Percentiles rank a stretch among this genome's conserved stretches.
Evolutionary conservation across 2,113 vertebrate species (phyloP).

Genomic region (Campylomormyrus numenius): DNA sequence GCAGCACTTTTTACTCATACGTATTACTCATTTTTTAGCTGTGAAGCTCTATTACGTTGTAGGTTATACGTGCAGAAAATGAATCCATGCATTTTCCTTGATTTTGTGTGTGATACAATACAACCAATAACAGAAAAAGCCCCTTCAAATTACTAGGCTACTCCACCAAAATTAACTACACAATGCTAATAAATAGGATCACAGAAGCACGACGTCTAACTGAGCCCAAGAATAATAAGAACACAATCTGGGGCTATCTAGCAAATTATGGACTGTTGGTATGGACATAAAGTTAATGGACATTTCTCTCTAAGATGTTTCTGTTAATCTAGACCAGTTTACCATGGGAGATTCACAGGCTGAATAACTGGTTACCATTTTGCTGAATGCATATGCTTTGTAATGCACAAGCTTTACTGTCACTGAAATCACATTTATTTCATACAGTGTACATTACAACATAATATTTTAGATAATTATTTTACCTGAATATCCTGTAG

Average conservation of each 20-base stretch:
- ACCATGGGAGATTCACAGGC: not conserved
- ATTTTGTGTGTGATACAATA: not conserved
- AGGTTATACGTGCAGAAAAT: not conserved
- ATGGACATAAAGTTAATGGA: not conserved
- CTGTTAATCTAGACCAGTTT: not conserved
- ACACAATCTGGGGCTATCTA: not conserved
- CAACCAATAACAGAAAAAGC: not conserved
- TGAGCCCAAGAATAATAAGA: not conserved
- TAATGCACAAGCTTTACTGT: not conserved
- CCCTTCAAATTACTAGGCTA: not conserved
- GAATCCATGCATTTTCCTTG: not conserved
- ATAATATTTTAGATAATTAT: not conserved
- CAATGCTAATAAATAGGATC: not conserved
- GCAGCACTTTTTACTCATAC: not conserved
- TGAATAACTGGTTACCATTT: not conserved
- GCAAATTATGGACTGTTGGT: not conserved
- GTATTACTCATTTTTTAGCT: not conserved
- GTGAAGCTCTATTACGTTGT: not conserved
- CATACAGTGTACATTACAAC: not conserved
- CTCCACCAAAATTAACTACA: not conserved
- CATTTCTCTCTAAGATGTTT: not conserved
- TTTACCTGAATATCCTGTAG: not conserved
- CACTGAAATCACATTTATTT: not conserved
- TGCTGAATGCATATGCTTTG: not conserved
- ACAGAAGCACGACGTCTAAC: not conserved